Percentiles rank a stretch among this genome's conserved stretches.
Evolutionary conservation across 2,888 invertebrate genomes (phyloP).

Genomic region (Lepidochitona cinerea): DNA sequence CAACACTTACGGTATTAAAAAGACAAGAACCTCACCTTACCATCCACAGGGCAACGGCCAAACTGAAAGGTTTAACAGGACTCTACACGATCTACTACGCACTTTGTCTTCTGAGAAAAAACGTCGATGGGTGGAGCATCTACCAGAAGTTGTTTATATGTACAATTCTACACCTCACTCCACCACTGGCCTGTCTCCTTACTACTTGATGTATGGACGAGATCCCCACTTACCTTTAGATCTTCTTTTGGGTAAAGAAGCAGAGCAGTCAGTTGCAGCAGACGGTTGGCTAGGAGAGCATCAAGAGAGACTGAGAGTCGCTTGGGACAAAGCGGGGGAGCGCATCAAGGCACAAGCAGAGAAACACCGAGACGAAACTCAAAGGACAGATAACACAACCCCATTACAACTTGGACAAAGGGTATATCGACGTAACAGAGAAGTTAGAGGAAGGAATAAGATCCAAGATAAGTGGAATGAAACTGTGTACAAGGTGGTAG

Average conservation of each 20-base stretch:
- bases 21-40: conserved; percentile 21
- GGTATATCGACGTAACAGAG: no score
- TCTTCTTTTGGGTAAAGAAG: conserved; percentile 3
- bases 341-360: no score
- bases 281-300: background rate
- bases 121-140: background rate
- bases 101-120: background rate
- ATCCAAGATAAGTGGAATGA: no score
- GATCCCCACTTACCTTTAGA: conserved; percentile 22
- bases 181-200: conserved; percentile 15
- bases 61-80: conserved; percentile 23
- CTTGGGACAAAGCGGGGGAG: background rate
- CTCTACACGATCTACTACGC: no score
- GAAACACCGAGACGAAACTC: no score
- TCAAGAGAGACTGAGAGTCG: background rate
- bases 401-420: no score
- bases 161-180: conserved; percentile 18
- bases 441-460: no score
- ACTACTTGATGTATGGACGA: conserved; percentile 17
- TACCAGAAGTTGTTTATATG: background rate
- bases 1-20: conserved; percentile 15
- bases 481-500: no score
- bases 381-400: no score
- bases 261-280: background rate
- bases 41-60: conserved; percentile 17